Conservation (phyloP, 2,888 invertebrate species). For the Caenorhabditis afra region DNA sequence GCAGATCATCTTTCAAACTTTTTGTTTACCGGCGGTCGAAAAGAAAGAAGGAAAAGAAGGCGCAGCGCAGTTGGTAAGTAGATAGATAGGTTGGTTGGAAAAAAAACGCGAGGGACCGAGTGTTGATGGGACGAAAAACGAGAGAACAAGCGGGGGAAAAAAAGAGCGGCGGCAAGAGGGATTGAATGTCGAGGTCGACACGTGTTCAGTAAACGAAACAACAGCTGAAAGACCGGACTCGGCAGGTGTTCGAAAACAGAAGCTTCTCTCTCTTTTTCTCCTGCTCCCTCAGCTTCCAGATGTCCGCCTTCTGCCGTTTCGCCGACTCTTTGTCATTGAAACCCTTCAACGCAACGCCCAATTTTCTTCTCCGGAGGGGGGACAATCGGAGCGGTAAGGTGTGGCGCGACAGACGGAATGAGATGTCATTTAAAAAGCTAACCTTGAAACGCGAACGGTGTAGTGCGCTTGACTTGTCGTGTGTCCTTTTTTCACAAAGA, state of each 20-base stretch:
- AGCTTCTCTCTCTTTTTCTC: constrained; percentile 2
- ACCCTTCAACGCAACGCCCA: constrained; percentile 4
- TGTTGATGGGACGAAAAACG: constrained; percentile 15
- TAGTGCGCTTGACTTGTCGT: not conserved
- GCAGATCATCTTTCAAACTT: constrained; percentile 52
- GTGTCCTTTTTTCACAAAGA: not conserved
- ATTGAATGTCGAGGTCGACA: constrained; percentile 17
- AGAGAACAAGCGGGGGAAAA: constrained; percentile 3
- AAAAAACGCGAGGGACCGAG: constrained; percentile 8
- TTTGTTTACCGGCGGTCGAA: constrained; percentile 40
- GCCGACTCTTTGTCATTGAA: not conserved
- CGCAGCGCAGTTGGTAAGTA: constrained; percentile 46
- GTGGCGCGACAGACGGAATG: no score
- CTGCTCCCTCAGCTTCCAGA: no score
- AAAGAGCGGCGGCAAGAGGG: not conserved
- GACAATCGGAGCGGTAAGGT: not conserved
- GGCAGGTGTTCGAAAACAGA: constrained; percentile 40
- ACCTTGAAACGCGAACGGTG: constrained; percentile 3
- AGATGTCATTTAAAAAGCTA: not conserved
- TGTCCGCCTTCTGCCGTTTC: constrained; percentile 13
- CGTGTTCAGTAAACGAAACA: constrained; percentile 38
- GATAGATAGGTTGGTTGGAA: constrained; percentile 44
- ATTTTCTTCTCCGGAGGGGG: no score
- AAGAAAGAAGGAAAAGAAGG: constrained; percentile 6
- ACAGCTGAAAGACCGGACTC: constrained; percentile 34